Conservation (phyloP, 1,140 invertebrate species). For the Acromyrmex heyeri region DNA sequence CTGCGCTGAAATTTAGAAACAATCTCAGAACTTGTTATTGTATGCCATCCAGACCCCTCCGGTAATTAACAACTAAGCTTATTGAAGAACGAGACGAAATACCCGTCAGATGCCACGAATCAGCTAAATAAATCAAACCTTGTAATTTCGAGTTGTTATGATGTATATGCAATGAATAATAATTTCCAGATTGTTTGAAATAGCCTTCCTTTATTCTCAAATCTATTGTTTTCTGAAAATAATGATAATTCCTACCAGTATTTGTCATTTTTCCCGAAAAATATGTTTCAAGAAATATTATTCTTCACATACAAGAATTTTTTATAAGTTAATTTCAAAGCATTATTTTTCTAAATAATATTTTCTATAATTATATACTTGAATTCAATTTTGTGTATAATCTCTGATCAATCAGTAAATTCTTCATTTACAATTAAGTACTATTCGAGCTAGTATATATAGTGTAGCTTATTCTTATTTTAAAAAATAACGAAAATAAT, state of each 20-base stretch:
- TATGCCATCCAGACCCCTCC: constrained; percentile 11
- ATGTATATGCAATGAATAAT: background rate
- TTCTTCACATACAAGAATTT: background rate
- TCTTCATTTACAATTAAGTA: background rate
- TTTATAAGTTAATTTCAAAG: background rate
- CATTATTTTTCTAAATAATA: background rate
- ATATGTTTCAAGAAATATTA: background rate
- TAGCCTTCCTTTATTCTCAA: background rate
- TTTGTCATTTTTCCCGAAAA: background rate
- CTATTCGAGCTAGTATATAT: background rate
- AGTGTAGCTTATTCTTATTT: background rate
- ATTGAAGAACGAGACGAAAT: constrained; percentile 27
- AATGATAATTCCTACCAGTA: background rate
- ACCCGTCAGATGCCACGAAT: background rate
- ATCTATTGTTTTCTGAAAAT: background rate
- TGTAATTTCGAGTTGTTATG: background rate
- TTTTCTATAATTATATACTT: background rate
- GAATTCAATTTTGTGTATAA: background rate
- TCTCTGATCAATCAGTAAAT: background rate
- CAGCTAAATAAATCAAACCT: constrained; percentile 24
- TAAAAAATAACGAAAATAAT: background rate
- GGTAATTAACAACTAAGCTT: constrained; percentile 65
- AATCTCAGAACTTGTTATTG: constrained; percentile 60
- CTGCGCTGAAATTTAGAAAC: constrained; percentile 62
- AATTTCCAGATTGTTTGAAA: constrained; percentile 3